Evolutionary conservation across 2,113 vertebrate genomes (phyloP).

Genomic region (Dendrocopos noguchii): DNA sequence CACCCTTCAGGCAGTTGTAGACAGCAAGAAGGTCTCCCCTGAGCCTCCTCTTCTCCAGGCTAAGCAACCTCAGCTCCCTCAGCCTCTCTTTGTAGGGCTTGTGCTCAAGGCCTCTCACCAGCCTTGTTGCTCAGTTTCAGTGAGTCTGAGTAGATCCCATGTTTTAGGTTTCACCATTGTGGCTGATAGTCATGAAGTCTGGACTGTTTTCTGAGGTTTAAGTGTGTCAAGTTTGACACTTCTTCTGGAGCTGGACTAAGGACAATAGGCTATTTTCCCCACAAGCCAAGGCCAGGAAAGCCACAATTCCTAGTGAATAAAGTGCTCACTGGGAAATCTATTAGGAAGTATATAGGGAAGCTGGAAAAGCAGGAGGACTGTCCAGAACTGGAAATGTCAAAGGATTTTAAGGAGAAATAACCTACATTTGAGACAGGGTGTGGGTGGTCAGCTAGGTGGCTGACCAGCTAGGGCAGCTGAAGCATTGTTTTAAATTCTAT

Average conservation of each 20-base stretch:
- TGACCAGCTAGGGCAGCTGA: not conserved
- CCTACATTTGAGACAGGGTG: not conserved
- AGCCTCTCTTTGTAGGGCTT: too few species aligned
- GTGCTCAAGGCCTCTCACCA: too few species aligned
- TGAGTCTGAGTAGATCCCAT: too few species aligned
- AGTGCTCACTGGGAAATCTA: not conserved
- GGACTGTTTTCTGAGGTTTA: not conserved
- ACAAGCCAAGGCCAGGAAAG: not conserved
- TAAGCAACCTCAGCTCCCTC: too few species aligned
- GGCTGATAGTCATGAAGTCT: too few species aligned
- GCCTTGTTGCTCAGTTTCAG: too few species aligned
- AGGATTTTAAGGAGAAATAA: not conserved
- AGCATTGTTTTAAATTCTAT: not conserved
- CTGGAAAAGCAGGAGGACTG: not conserved
- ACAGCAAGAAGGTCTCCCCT: too few species aligned
- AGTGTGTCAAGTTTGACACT: not conserved
- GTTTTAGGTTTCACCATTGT: too few species aligned
- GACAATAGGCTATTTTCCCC: not conserved
- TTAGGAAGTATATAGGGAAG: not conserved
- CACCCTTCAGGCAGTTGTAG: too few species aligned
- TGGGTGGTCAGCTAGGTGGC: not conserved
- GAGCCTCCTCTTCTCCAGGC: too few species aligned
- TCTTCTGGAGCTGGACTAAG: not conserved
- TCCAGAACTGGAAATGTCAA: not conserved
- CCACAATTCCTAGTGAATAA: not conserved